Percentiles rank a stretch among this genome's conserved stretches.
phyloP scores from a whole-genome alignment of 2,113 vertebrate genomes.

The Prietella phreatophila region DNA sequence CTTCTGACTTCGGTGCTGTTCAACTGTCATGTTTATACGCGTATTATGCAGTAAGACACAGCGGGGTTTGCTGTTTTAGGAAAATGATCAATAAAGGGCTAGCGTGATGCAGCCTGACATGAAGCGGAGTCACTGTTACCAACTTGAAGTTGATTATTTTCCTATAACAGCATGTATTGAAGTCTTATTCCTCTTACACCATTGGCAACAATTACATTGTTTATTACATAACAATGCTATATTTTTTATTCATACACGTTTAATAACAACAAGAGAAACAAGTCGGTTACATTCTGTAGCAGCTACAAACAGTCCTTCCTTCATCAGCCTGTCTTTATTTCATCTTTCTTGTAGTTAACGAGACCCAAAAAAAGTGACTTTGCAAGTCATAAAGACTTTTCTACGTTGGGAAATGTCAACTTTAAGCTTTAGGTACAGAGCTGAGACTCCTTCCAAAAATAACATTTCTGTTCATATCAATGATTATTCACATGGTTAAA shows the following conservation, averaged over 20 bases:
- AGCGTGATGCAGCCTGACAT: background rate
- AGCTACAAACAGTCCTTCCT: background rate
- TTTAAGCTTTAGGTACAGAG: background rate
- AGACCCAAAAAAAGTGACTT: background rate
- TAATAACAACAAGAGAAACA: background rate
- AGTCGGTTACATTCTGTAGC: background rate
- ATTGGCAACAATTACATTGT: background rate
- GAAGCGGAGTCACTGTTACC: background rate
- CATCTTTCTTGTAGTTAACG: background rate
- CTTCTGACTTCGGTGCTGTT: background rate
- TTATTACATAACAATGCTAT: background rate
- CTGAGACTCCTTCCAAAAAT: background rate
- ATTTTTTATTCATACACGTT: background rate
- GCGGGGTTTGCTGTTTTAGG: background rate
- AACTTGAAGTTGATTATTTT: background rate
- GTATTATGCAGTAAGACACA: background rate
- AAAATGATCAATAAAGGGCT: background rate
- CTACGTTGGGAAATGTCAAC: background rate
- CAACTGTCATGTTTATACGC: background rate
- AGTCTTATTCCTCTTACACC: background rate
- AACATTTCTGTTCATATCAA: background rate
- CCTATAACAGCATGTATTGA: background rate
- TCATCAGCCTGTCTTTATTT: background rate
- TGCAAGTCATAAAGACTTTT: background rate
- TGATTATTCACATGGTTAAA: background rate